Base-by-base conservation (phyloP, 2,888 invertebrate genomes). In the Catocala fraxini region DNA sequence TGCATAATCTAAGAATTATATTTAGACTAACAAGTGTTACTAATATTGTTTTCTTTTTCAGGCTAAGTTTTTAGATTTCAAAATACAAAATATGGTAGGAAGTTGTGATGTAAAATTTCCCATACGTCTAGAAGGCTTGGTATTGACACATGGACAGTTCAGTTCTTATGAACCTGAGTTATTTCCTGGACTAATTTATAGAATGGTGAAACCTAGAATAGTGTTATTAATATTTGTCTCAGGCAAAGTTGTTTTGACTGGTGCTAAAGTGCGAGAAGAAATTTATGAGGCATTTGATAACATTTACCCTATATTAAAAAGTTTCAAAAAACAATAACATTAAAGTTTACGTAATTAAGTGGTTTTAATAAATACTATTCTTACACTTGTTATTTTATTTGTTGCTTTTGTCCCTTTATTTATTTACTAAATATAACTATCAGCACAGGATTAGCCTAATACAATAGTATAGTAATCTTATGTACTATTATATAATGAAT, bases 191-290 rank as follows among this genome's bases (percentile, higher is more conserved):
- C 96, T 99, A 48, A 99, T 99, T 79, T 99, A 99, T 89, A 96
- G 99, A 84, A 98, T 99, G 98, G 98, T 99, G 59, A 98, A 98
- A 89, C 99, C 99, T 6, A 96, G 99, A 83, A 97, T 99, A 84
- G 99, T 99, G 5, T 95, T 99, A 71, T 95, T 99, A 55, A 99
- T 99, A 82, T 99, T 99, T 93, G 99, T 99, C 5, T 99, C 99
- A 70, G 99, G 99, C 53, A 99, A 99, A 95, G 97, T 99, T 66
- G 99, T 99, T 12, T 95, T 99, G 71, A 99, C 99, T 72, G 99
- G 99, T 73, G 99, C 99, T 65, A 99, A 99, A 95, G 97, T 97
- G 47, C 95, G 99, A 75, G 96, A 97, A 87, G 99, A 98, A 89
- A 98, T 99, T 61, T 98, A 98, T 89, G 99, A 99, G 88, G 99